Evolutionary conservation across 2,888 invertebrate genomes (phyloP).

Genomic region (Sesia apiformis): DNA sequence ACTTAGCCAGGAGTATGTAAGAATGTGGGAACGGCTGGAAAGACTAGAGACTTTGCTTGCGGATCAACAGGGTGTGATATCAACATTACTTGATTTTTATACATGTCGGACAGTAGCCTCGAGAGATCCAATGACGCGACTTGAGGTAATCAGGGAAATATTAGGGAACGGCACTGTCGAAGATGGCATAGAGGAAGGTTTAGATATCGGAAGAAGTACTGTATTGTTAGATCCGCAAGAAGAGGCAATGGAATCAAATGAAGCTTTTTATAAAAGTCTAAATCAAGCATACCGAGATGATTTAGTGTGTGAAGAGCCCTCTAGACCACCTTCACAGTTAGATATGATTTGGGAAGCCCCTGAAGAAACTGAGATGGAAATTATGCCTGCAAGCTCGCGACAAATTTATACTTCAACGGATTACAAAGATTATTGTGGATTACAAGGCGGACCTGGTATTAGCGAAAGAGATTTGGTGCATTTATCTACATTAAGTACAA

Average conservation of each 20-base stretch:
- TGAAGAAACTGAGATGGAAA: slow-evolving; percentile 79
- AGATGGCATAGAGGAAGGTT: slow-evolving; percentile 79
- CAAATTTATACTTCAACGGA: slow-evolving; percentile 84
- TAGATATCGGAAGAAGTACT: slow-evolving; percentile 68
- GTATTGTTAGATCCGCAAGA: slow-evolving; percentile 56
- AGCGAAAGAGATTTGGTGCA: slow-evolving; percentile 86
- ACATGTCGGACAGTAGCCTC: slow-evolving; percentile 68
- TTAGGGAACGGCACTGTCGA: slow-evolving; percentile 78
- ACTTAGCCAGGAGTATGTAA: slow-evolving; percentile 92
- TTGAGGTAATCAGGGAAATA: slow-evolving; percentile 79
- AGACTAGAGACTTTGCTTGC: slow-evolving; percentile 89
- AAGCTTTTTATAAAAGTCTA: slow-evolving; percentile 90
- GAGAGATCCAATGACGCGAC: slow-evolving; percentile 66
- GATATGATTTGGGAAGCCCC: slow-evolving; percentile 92
- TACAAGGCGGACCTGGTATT: slow-evolving; percentile 79
- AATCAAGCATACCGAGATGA: slow-evolving; percentile 92
- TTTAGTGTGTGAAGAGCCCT: slow-evolving; percentile 77
- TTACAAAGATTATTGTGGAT: slow-evolving; percentile 84
- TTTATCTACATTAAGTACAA: slow-evolving; percentile 81
- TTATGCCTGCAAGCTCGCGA: slow-evolving; percentile 70
- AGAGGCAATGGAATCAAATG: slow-evolving; percentile 81
- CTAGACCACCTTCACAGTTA: slow-evolving; percentile 81
- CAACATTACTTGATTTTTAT: slow-evolving; percentile 88
- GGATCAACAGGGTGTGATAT: slow-evolving; percentile 93
- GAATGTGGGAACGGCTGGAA: slow-evolving; percentile 94